Evolutionary conservation across 1,140 invertebrate genomes (phyloP).

Genomic region (Drosophila funebris): DNA sequence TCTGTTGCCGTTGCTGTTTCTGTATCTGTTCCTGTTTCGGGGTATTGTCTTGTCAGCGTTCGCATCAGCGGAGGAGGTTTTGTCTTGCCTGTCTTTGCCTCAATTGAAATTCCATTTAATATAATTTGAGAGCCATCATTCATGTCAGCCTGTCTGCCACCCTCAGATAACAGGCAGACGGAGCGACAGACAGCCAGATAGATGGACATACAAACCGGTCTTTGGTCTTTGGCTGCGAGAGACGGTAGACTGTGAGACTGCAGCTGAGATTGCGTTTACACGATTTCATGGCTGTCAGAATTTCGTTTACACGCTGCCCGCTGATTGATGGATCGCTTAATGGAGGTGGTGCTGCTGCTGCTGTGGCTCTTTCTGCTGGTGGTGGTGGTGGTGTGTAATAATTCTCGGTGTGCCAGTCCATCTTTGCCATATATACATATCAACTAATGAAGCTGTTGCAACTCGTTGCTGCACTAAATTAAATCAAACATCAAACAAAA

Average conservation of each 20-base stretch:
- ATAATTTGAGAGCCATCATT: slow-evolving; percentile 80
- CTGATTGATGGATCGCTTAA: slow-evolving; percentile 67
- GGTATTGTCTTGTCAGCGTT: slow-evolving; percentile 67
- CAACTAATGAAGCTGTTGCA: slow-evolving; percentile 41
- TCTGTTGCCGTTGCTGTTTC: slow-evolving; percentile 5
- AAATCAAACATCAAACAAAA: slow-evolving; percentile 51
- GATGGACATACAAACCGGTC: neutral
- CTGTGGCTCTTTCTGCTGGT: slow-evolving; percentile 5
- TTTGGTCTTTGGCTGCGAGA: slow-evolving; percentile 27
- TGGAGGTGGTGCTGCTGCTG: slow-evolving; percentile 15
- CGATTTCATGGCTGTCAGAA: slow-evolving; percentile 77
- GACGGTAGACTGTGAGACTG: slow-evolving; percentile 26
- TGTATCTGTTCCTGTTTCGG: slow-evolving; percentile 26
- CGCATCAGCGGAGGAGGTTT: slow-evolving; percentile 23
- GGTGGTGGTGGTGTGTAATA: neutral
- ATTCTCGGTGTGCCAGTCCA: neutral
- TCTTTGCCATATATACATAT: slow-evolving; percentile 14
- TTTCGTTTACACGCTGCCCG: slow-evolving; percentile 55
- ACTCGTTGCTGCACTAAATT: slow-evolving; percentile 25
- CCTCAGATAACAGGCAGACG: slow-evolving; percentile 33
- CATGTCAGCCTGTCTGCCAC: slow-evolving; percentile 43
- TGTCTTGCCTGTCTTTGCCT: slow-evolving; percentile 52
- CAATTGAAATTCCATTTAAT: slow-evolving; percentile 80
- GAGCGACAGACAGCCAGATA: neutral
- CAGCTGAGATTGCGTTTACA: slow-evolving; percentile 66